A percentile compares a stretch with the other conserved stretches of the same genome.
Evolutionary conservation across 64 coral and sea anemone species (phyloP).

Genomic region (Actinia equina): DNA sequence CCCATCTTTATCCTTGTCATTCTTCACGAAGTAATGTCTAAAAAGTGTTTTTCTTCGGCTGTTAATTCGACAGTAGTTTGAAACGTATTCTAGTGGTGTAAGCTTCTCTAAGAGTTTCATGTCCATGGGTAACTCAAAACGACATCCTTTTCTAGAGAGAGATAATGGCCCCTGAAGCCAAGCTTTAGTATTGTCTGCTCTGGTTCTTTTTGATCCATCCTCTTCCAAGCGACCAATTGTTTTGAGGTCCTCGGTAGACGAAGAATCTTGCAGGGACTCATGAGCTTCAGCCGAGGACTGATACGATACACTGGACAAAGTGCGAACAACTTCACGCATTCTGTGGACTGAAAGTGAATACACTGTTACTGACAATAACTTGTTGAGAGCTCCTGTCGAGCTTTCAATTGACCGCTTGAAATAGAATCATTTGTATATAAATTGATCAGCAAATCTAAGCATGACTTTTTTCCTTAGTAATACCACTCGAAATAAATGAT

Average conservation of each 20-base stretch:
- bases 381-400: neutral
- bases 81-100: constrained; percentile 71
- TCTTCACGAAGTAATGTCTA: constrained; percentile 83
- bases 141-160: constrained; percentile 74
- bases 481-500: too few relatives aligned
- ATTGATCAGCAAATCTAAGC: too few relatives aligned
- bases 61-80: constrained; percentile 73
- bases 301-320: neutral
- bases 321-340: constrained; percentile 5
- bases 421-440: too few relatives aligned
- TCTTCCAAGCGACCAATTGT: constrained; percentile 38
- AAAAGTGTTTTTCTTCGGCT: constrained; percentile 71
- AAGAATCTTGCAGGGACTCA: neutral
- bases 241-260: constrained; percentile 24
- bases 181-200: constrained; percentile 23
- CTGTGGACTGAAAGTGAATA: neutral
- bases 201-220: constrained; percentile 33
- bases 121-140: constrained; percentile 96
- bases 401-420: too few relatives aligned
- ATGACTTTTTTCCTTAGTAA: too few relatives aligned
- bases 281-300: neutral
- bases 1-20: constrained; percentile 24
- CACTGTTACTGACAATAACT: neutral
- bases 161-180: constrained; percentile 85
- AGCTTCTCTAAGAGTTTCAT: constrained; percentile 67